phyloP scores from a whole-genome alignment of 2,797 vertebrate species.

The Chloroceryle amazona region DNA sequence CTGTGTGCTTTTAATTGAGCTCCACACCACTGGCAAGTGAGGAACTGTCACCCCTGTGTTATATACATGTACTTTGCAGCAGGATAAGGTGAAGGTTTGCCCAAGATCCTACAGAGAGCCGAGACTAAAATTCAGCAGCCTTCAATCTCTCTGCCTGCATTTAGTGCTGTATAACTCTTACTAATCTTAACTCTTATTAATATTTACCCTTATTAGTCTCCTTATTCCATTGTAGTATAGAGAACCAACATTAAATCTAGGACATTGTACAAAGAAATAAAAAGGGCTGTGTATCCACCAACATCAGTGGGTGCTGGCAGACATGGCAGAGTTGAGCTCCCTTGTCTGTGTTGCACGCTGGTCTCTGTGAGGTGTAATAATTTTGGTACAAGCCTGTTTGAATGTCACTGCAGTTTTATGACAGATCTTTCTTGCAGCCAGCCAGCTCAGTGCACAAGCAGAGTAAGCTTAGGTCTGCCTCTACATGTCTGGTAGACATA shows the following conservation, averaged over 20 bases:
- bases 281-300: not conserved
- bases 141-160: not conserved
- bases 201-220: not conserved
- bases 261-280: not conserved
- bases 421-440: not conserved
- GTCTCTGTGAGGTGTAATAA: not conserved
- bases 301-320: not conserved
- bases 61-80: not conserved
- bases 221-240: not conserved
- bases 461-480: not conserved
- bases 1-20: not conserved
- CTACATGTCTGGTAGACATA: not conserved
- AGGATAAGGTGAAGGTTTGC: not conserved
- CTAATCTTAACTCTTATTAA: not conserved
- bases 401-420: not conserved
- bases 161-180: not conserved
- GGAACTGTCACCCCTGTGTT: not conserved
- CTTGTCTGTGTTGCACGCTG: accelerated
- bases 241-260: not conserved
- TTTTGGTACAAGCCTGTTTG: not conserved
- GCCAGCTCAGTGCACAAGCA: not conserved
- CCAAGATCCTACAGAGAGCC: not conserved
- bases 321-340: not conserved
- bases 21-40: not conserved
- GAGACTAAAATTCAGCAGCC: not conserved